Evolutionary conservation across 2,888 invertebrate genomes (phyloP), one percentile per base, ranked within the genome.

Genomic region (Scaptomyza reducta): DNA sequence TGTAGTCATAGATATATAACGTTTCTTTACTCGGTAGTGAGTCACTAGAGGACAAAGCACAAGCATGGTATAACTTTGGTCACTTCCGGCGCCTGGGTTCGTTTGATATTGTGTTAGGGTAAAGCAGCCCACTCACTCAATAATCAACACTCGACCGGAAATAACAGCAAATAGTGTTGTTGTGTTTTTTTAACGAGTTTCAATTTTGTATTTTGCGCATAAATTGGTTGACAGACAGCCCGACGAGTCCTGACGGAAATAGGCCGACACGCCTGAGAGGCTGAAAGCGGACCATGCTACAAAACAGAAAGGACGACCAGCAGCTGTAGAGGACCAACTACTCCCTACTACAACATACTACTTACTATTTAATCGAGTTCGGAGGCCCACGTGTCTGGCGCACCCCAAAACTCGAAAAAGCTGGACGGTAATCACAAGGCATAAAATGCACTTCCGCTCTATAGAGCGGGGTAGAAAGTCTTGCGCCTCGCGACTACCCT

Each of bases 181-280:
- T 22, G 35, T 62, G 40, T 61, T 67, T 64, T 67, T 62, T 35
- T 40, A 79, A 77, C 74, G 70, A 74, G 77, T 69, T 78, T 72
- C 68, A 64, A 81, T 69, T 85, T 60, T 57, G 68, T 56, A 49
- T 49, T 67, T 58, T 60, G 38, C 50, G 78, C 83, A 76, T 83
- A 83, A 79, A 79, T 83, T 79, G 81, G 46, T 59, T 41, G 49
- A 27, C 31, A 70, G 61, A 42, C 42, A 42, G 50, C 14, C 11
- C 22, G 35, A 50, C 89, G 22, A 40, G 40, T 40, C n/a, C n/a
- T n/a, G 18, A n/a, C 49, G 89, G 89, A 88, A 89, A 79, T 88
- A 80, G 77, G 63, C 87, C 75, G 88, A 89, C 89, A 88, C 88
- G 88, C 80, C 89, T 88, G 88, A 83, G 74, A 74, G 81, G 56